A percentile compares a stretch with the other conserved stretches of the same genome.
These are phyloP conservation scores for Drosophila prosaltans DNA, from an alignment of 1,140 invertebrate genomes.

Conservation along the genomic window DNA sequence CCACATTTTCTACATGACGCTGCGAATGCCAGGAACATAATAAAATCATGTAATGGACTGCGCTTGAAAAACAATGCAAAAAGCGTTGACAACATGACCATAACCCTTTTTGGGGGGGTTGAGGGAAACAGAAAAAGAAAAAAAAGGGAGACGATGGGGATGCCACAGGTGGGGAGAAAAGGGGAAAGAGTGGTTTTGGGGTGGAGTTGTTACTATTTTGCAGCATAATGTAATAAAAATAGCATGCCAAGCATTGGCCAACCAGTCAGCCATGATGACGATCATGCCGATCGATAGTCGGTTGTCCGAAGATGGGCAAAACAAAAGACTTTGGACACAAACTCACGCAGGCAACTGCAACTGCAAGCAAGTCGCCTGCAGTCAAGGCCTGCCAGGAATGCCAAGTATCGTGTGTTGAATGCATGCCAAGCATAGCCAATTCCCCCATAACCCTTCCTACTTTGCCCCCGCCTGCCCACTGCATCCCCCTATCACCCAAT, in stretches of 20 bases:
- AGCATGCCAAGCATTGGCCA: conserved; percentile 67
- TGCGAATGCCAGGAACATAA: conserved; percentile 80
- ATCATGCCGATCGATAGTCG: conserved; percentile 76
- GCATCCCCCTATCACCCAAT: not conserved
- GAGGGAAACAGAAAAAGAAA: not conserved
- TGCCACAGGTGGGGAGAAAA: not conserved
- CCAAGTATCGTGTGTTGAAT: conserved; percentile 81
- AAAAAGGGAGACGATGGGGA: not conserved
- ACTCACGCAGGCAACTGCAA: conserved; percentile 69
- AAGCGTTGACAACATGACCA: conserved; percentile 72
- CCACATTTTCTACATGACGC: conserved; percentile 77
- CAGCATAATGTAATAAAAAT: conserved; percentile 81
- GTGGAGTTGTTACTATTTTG: conserved; percentile 73
- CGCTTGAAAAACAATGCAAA: conserved; percentile 80
- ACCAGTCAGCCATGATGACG: conserved; percentile 67
- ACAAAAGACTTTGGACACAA: conserved; percentile 81
- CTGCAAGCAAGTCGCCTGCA: conserved; percentile 43
- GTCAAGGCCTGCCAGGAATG: conserved; percentile 69
- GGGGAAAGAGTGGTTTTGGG: conserved; percentile 27
- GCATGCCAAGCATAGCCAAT: conserved; percentile 77
- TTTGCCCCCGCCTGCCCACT: not conserved
- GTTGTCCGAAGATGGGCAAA: conserved; percentile 65
- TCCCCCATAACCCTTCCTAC: conserved; percentile 19
- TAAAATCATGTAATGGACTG: conserved; percentile 81
- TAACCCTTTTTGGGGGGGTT: conserved; percentile 3